Evolutionary conservation across 2,113 vertebrate genomes (phyloP).

Genomic region (Ascaphus truei): DNA sequence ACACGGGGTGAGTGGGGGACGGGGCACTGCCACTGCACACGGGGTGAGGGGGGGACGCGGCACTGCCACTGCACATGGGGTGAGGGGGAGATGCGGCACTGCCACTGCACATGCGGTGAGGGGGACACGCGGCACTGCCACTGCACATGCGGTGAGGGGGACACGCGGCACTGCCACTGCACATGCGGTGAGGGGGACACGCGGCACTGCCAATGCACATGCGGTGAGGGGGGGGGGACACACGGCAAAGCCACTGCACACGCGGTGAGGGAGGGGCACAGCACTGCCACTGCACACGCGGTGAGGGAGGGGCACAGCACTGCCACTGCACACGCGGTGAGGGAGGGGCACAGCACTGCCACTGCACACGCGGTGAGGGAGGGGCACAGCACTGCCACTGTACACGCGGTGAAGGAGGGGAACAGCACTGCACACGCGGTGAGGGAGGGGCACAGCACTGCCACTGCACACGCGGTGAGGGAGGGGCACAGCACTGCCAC

Average conservation of each 20-base stretch:
- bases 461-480: not conserved
- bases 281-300: not conserved
- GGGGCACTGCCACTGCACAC: not conserved
- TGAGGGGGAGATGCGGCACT: not conserved
- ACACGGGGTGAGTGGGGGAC: no score
- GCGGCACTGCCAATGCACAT: not conserved
- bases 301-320: not conserved
- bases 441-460: not conserved
- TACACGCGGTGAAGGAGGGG: not conserved
- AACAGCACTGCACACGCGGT: not conserved
- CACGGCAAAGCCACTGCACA: not conserved
- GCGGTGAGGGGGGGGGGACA: no score
- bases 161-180: not conserved
- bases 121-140: no score
- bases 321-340: no score
- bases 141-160: no score
- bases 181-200: no score
- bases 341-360: not conserved
- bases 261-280: not conserved
- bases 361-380: not conserved
- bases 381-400: not conserved
- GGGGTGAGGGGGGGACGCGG: no score
- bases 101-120: not conserved
- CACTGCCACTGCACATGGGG: not conserved
- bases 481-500: not conserved